phyloP scores from a whole-genome alignment of 2,113 vertebrate genomes.

The Benitochromis conjunctus region DNA sequence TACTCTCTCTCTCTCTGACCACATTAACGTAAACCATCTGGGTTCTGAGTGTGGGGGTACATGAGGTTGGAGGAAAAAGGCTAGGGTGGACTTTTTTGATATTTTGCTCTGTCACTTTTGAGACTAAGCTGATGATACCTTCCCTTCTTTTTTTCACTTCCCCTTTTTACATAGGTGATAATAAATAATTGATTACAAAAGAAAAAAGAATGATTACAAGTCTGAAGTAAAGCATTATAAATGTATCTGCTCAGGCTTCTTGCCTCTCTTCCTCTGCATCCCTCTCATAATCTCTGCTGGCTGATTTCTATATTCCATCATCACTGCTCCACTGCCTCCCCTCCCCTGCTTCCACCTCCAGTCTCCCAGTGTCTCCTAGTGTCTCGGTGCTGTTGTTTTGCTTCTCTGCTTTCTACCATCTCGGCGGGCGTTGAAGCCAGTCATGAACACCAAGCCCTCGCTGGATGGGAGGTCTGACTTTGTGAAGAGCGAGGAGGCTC shows the following conservation, averaged over 20 bases:
- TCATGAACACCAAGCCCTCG: constrained; percentile 75
- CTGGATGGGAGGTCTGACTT: constrained; percentile 73
- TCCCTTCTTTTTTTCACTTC: neutral
- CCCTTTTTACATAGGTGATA: neutral
- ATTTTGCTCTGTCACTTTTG: neutral
- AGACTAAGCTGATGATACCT: neutral
- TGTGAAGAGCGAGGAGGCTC: constrained; percentile 66
- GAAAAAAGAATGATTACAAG: neutral
- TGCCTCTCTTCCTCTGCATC: neutral
- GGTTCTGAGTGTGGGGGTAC: neutral
- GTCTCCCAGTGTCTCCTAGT: neutral
- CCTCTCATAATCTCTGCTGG: neutral
- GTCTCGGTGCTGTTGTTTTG: neutral
- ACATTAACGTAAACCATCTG: neutral
- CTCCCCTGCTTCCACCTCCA: constrained; percentile 19
- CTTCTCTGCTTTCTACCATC: constrained; percentile 61
- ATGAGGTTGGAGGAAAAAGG: neutral
- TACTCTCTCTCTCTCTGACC: neutral
- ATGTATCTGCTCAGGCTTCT: neutral
- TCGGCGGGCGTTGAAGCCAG: constrained; percentile 52
- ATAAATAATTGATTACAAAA: neutral
- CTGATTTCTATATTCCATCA: constrained; percentile 37
- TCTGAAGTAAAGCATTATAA: neutral
- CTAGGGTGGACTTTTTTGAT: neutral
- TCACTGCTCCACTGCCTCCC: constrained; percentile 28